Evolutionary conservation across 2,888 invertebrate genomes (phyloP).

Genomic region (Amphimallon solstitiale): DNA sequence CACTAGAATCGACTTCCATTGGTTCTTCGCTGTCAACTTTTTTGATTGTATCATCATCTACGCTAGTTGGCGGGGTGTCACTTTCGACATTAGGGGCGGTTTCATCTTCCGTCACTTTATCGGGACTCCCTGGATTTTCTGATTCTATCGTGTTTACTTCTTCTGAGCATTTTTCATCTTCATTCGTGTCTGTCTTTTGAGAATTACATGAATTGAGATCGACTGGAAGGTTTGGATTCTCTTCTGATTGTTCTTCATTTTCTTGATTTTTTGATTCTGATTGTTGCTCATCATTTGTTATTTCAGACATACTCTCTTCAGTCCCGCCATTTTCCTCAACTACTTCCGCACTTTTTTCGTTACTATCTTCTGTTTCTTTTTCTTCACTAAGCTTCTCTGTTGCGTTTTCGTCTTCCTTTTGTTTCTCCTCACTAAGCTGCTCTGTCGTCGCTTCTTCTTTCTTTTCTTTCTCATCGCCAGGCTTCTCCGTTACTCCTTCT

Average conservation of each 20-base stretch:
- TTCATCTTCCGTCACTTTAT: conserved; percentile 11
- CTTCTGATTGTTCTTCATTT: conserved; percentile 17
- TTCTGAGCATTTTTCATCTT: not conserved
- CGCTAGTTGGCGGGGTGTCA: conserved; percentile 18
- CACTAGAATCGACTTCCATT: conserved; percentile 34
- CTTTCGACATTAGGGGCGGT: conserved; percentile 16
- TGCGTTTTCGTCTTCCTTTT: conserved; percentile 14
- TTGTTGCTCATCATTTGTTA: conserved; percentile 3
- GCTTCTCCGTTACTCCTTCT: conserved; percentile 32
- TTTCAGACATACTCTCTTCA: conserved; percentile 1
- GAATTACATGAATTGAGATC: not conserved
- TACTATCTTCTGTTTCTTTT: conserved; percentile 2
- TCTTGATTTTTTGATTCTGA: conserved; percentile 12
- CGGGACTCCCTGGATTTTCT: conserved; percentile 8
- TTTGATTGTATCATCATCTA: conserved; percentile 1
- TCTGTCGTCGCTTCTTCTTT: conserved; percentile 22
- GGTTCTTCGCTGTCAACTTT: conserved; percentile 23
- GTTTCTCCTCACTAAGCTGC: not conserved
- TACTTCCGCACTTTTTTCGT: conserved; percentile 15
- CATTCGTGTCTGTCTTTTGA: not conserved
- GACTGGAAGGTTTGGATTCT: conserved; percentile 3
- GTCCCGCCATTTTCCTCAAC: conserved; percentile 16
- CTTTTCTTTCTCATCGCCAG: not conserved
- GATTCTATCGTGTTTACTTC: conserved; percentile 3
- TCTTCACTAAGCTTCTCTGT: conserved; percentile 22